Conservation (phyloP, 2,888 invertebrate genomes). For the Diploptera punctata region DNA sequence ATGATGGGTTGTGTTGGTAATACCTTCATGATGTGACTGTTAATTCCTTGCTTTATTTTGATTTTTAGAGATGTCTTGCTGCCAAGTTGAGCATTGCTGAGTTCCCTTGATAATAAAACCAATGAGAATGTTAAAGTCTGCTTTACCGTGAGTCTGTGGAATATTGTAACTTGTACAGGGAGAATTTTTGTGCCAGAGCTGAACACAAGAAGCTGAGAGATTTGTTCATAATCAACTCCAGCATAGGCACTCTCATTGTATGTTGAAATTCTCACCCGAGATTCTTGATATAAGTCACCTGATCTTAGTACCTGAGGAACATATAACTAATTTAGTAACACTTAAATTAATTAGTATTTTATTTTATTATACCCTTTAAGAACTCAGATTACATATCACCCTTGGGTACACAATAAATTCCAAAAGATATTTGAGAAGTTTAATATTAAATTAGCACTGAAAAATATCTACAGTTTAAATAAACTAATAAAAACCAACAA, state of each 20-base stretch:
- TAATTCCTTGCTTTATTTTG: background rate
- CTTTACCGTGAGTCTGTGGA: background rate
- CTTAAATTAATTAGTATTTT: no score
- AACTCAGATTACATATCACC: no score
- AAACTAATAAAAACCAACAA: no score
- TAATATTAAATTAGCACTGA: no score
- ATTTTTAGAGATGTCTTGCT: background rate
- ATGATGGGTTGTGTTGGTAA: background rate
- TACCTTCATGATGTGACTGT: background rate
- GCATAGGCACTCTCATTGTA: background rate
- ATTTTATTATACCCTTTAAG: no score
- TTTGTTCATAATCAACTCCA: constrained; percentile 1
- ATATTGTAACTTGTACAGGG: background rate
- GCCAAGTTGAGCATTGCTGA: background rate
- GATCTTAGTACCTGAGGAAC: constrained; percentile 7
- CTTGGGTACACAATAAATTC: no score
- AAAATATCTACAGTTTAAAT: no score
- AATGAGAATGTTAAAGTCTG: background rate
- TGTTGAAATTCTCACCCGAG: background rate
- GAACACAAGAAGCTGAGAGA: constrained; percentile 5
- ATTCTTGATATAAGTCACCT: background rate
- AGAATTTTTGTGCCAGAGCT: background rate
- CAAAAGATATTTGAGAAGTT: no score
- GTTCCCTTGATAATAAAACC: background rate
- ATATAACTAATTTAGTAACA: no score